Base-by-base conservation (phyloP, 2,888 invertebrate genomes). In the Bembecia ichneumoniformis region DNA sequence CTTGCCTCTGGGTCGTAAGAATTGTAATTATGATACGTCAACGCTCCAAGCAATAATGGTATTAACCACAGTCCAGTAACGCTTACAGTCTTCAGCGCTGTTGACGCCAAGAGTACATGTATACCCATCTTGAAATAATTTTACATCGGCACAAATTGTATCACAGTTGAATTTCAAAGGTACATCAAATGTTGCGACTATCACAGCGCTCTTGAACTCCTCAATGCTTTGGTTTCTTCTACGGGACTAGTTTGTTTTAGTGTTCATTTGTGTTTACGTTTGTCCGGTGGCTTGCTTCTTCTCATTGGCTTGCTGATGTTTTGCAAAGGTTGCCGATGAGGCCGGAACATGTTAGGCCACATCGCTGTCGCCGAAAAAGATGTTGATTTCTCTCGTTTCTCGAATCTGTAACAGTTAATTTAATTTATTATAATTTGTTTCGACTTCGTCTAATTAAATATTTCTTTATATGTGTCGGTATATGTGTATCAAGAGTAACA, bases 61-160 rank as follows among this genome's bases (percentile, higher is more conserved):
- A 96, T 92, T 49, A 96, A 80, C 96, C 96, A 96, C 3, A 96
- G 82, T 11, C 95, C 92, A 3, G 93, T 92, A 51, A 94, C 89
- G 43, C 94, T 93, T 54, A 94, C 89, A 0, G 94, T 94, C 66
- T 93, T 94, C 56, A 94, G 80, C 53, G 94, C 93, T 53, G 94
- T 92, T n/a, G 94, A 92, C 50, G 94, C 91, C 55, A 94, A 82
- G 47, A 94, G 87, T 11, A 94, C 90, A 71, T 92, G 93, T 46
- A 94, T 84, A 64, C 91, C 93, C 94, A 94, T 94, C 60, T 75
- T 71, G 50, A 49, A 28, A 49, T n/a, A 16, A 11, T 57, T 56
- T 43, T 49, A 9, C 40, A 45, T n/a, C 16, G 20, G 20, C 15
- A 43, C 34, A 20, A 28, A 20, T 34, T n/a, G 55, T 67, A 64